Evolutionary conservation across 2,113 vertebrate genomes (phyloP).

Genomic region (Hippocampus guttulatus): DNA sequence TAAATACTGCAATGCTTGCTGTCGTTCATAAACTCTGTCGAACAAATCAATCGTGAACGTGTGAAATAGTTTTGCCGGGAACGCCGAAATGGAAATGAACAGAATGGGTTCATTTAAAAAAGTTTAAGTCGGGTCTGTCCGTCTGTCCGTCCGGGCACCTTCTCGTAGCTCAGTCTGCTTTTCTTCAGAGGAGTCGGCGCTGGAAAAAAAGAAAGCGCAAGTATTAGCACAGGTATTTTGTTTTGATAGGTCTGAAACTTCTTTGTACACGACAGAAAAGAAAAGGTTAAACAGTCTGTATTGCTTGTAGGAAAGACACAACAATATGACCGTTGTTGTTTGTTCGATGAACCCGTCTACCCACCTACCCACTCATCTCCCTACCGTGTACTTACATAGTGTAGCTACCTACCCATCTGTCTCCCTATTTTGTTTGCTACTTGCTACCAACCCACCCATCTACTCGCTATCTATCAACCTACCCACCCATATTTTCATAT

Average conservation of each 20-base stretch:
- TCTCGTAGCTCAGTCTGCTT: constrained; percentile 79
- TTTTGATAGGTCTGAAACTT: background rate
- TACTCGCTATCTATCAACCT: too few relatives aligned
- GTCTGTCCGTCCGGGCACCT: constrained; percentile 82
- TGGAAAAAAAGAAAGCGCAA: constrained; percentile 30
- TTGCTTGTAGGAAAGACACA: too few relatives aligned
- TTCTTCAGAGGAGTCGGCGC: constrained; percentile 72
- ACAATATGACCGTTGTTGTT: too few relatives aligned
- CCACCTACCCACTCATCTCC: too few relatives aligned
- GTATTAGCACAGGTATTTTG: background rate
- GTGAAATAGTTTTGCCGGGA: background rate
- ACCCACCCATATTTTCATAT: background rate
- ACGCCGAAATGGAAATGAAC: background rate
- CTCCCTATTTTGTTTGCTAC: too few relatives aligned
- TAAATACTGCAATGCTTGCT: background rate
- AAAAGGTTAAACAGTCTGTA: too few relatives aligned
- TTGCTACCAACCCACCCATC: background rate
- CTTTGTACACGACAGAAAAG: background rate
- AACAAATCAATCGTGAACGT: background rate
- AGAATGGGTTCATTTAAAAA: constrained; percentile 60
- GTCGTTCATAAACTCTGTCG: background rate
- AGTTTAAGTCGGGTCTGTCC: constrained; percentile 89
- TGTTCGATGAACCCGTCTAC: too few relatives aligned
- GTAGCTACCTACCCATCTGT: too few relatives aligned
- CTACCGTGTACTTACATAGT: too few relatives aligned